Conservation (phyloP, 2,797 vertebrate genomes). For the Phataginus tetradactyla region DNA sequence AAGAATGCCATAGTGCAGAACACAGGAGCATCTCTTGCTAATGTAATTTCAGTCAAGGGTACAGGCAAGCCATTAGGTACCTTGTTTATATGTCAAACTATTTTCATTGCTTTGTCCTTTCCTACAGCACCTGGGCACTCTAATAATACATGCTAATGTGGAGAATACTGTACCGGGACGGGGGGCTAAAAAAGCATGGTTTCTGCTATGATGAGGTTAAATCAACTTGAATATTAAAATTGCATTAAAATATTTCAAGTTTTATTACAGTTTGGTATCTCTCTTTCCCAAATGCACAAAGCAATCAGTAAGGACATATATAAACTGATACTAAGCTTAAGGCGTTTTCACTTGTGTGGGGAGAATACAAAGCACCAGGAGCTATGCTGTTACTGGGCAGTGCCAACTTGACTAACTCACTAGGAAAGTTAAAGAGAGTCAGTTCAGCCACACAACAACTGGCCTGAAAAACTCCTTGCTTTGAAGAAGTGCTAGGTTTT, state of each 20-base stretch:
- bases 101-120: not conserved
- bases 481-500: not conserved
- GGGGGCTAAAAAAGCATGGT: not conserved
- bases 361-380: not conserved
- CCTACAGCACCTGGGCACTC: not conserved
- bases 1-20: not conserved
- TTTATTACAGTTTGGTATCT: not conserved
- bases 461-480: not conserved
- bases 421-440: not conserved
- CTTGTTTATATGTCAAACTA: not conserved
- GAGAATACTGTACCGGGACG: not conserved
- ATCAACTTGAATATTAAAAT: not conserved
- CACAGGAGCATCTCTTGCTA: not conserved
- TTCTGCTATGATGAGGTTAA: not conserved
- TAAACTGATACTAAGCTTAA: not conserved
- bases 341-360: not conserved
- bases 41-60: not conserved
- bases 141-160: not conserved
- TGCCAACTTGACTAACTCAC: not conserved
- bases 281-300: not conserved
- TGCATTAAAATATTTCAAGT: not conserved
- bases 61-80: not conserved
- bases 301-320: not conserved
- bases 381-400: accelerated
- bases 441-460: not conserved